Percentiles rank a stretch among this genome's conserved stretches.
These are phyloP conservation scores for Setipinna tenuifilis DNA, from an alignment of 2,797 vertebrate species.

Conservation along the genomic window DNA sequence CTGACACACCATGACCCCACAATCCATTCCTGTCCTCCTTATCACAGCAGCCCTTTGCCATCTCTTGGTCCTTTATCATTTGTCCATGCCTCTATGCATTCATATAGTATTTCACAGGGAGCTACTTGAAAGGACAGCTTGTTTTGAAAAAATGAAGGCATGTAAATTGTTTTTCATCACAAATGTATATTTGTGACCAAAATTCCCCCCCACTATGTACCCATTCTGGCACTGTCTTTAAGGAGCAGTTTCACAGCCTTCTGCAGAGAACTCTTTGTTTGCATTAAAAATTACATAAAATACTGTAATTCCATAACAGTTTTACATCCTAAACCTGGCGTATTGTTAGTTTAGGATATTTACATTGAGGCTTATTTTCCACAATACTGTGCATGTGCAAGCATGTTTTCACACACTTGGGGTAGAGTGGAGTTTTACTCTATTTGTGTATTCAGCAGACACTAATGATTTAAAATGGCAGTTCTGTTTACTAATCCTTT, in stretches of 20 bases:
- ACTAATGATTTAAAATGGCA: too few relatives aligned
- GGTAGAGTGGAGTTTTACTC: too few relatives aligned
- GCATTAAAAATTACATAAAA: background rate
- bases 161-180: background rate
- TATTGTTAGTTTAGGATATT: background rate
- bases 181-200: background rate
- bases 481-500: too few relatives aligned
- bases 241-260: background rate
- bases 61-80: background rate
- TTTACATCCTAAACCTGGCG: background rate
- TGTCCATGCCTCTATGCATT: background rate
- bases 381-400: too few relatives aligned
- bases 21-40: constrained; percentile 46
- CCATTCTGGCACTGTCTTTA: background rate
- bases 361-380: background rate
- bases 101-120: background rate
- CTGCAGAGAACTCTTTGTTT: background rate
- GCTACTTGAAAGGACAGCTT: constrained; percentile 17
- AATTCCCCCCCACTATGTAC: background rate
- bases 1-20: constrained; percentile 65
- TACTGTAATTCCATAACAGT: background rate
- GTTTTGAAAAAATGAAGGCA: background rate
- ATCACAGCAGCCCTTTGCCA: background rate
- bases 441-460: too few relatives aligned
- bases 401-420: too few relatives aligned